Evolutionary conservation across 2,797 vertebrate species (phyloP).

Genomic region (Hemitrygon akajei): DNA sequence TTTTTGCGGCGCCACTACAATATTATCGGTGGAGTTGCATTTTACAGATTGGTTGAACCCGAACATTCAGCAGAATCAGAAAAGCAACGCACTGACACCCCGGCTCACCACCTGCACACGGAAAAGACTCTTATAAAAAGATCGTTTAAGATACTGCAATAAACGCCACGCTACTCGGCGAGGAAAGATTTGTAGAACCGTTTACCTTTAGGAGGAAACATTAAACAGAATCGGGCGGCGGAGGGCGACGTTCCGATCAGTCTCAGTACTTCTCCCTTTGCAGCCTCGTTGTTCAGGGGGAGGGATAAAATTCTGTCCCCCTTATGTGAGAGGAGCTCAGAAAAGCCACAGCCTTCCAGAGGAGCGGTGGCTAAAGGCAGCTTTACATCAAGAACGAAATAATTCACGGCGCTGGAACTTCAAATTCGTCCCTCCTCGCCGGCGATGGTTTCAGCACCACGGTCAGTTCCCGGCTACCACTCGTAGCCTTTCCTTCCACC

Average conservation of each 20-base stretch:
- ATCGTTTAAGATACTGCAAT: background rate
- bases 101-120: too few relatives aligned
- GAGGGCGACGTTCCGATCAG: background rate
- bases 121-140: background rate
- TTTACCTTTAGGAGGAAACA: constrained; percentile 1
- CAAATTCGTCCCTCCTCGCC: too few relatives aligned
- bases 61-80: background rate
- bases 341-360: background rate
- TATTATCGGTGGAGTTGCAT: background rate
- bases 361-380: background rate
- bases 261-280: background rate
- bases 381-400: background rate
- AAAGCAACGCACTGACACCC: background rate
- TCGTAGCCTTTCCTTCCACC: background rate
- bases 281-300: background rate
- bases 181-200: background rate
- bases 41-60: background rate
- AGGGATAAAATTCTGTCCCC: too few relatives aligned
- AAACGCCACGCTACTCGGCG: background rate
- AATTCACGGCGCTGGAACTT: too few relatives aligned
- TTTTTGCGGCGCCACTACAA: background rate
- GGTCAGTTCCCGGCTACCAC: background rate
- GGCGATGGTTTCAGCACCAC: background rate
- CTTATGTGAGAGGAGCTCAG: too few relatives aligned
- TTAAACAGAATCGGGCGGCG: background rate